A percentile compares a stretch with the other conserved stretches of the same genome.
phyloP scores from a whole-genome alignment of 2,113 vertebrate species.

The Petrocephalus zakoni region DNA sequence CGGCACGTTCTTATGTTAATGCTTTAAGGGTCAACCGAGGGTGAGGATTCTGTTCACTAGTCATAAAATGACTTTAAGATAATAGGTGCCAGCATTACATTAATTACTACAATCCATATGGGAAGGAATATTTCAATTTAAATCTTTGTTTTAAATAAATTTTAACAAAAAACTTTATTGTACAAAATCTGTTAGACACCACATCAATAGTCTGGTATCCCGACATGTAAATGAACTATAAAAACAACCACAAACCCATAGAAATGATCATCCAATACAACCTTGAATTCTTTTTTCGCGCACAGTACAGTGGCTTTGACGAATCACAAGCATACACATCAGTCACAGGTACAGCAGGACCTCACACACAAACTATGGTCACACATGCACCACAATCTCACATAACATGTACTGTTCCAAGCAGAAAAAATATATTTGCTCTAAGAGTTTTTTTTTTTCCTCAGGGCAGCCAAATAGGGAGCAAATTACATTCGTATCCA shows the following conservation, averaged over 20 bases:
- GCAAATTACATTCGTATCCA: neutral
- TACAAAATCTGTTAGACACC: neutral
- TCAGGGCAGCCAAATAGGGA: neutral
- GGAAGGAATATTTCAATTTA: neutral
- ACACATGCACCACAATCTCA: neutral
- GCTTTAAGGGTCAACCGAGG: neutral
- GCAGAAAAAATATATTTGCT: neutral
- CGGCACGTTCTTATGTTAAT: neutral
- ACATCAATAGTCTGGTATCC: neutral
- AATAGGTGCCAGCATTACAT: neutral
- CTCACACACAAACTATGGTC: neutral
- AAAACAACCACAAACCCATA: neutral
- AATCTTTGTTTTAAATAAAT: neutral
- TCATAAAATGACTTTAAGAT: neutral
- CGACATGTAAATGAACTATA: neutral
- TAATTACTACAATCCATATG: neutral
- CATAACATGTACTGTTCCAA: conserved; percentile 6
- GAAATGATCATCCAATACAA: neutral
- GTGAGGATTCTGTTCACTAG: neutral
- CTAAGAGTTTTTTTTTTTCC: neutral
- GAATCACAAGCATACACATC: neutral
- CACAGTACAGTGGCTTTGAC: neutral
- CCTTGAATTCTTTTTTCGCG: neutral
- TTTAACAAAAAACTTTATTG: neutral
- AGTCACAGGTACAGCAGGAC: neutral